Conservation (phyloP, 1,140 invertebrate species). For the Cecropterus lyciades region DNA sequence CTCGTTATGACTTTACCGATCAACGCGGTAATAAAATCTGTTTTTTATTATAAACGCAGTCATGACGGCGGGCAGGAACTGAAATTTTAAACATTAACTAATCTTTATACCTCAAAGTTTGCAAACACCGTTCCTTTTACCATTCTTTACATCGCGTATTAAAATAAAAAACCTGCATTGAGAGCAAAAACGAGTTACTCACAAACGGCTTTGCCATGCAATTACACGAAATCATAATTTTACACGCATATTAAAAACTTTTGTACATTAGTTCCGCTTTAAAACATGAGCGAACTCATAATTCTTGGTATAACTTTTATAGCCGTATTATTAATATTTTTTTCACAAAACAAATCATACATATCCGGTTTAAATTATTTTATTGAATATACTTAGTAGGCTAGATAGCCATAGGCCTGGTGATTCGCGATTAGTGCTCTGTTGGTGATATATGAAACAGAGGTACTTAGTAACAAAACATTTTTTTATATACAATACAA, state of each 20-base stretch:
- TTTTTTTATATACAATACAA: no score
- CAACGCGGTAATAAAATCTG: background rate
- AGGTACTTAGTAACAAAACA: no score
- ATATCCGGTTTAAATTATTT: no score
- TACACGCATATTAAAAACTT: constrained; percentile 20
- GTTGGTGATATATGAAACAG: no score
- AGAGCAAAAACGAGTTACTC: constrained; percentile 5
- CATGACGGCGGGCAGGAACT: background rate
- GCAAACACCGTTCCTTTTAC: background rate
- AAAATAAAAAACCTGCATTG: background rate
- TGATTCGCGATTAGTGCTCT: no score
- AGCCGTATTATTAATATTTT: background rate
- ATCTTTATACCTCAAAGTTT: background rate
- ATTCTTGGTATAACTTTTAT: background rate
- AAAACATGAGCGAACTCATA: background rate
- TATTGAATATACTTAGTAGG: no score
- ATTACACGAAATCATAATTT: constrained; percentile 26
- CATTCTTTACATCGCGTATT: background rate
- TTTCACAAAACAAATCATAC: no score
- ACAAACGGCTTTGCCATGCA: constrained; percentile 15
- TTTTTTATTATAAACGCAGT: background rate
- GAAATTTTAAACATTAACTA: background rate
- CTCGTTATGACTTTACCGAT: background rate
- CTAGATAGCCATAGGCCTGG: no score
- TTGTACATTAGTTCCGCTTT: constrained; percentile 19